Evolutionary conservation across 92 coral and sea anemone species (phyloP).

Genomic region (Porites evermanni): DNA sequence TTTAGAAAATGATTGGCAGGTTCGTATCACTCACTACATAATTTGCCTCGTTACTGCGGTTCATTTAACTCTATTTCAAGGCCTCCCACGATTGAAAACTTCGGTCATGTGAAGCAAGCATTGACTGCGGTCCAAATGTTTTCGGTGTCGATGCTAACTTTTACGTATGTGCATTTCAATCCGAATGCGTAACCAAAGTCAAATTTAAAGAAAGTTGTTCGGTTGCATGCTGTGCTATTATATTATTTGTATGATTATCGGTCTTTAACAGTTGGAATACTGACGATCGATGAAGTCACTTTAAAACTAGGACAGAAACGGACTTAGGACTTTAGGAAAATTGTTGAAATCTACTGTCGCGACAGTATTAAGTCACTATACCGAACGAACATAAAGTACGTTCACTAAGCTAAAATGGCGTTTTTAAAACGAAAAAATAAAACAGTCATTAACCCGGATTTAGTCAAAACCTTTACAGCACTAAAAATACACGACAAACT

Average conservation of each 20-base stretch:
- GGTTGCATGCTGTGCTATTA: not conserved
- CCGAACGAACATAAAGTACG: no score
- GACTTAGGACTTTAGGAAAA: no score
- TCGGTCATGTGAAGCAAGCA: not conserved
- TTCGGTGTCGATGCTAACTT: not conserved
- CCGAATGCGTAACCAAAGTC: not conserved
- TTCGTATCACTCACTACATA: not conserved
- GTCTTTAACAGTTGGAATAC: not conserved
- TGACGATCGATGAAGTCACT: not conserved
- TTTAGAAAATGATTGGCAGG: constrained; percentile 26
- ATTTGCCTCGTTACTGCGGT: not conserved
- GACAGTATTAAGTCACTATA: no score
- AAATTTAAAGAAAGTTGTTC: not conserved
- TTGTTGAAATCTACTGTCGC: no score
- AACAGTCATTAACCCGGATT: not conserved
- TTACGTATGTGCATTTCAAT: not conserved
- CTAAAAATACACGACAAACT: not conserved
- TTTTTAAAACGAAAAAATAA: not conserved
- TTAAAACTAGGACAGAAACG: no score
- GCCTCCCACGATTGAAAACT: not conserved
- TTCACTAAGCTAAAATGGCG: not conserved
- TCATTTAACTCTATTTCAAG: not conserved
- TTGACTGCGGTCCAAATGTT: not conserved
- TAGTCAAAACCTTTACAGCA: not conserved
- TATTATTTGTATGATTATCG: not conserved